Base-by-base conservation (phyloP, 2,888 invertebrate species). In the Uropetala carovei region DNA sequence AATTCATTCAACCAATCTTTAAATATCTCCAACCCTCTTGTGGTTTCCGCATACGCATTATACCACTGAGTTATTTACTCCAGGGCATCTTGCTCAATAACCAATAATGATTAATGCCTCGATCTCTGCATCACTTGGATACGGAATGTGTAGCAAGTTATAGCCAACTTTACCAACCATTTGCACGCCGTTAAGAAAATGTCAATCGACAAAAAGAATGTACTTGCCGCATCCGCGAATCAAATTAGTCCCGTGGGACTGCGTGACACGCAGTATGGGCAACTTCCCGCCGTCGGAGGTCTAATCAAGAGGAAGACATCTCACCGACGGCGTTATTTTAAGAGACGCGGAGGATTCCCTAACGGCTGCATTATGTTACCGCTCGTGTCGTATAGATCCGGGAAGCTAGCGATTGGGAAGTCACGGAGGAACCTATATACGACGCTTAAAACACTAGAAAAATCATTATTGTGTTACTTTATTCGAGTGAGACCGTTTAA, bases 301-400 rank as follows among this genome's bases (percentile, higher is more conserved):
- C 9, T 68, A 68, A 68, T 68, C 68, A 68, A 75, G 75, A 75
- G 75, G 75, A 75, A 75, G 75, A 75, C 75, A 27, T 75, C 75
- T 75, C 75, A 14, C 5, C 43, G 43, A 43, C 75, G 75, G 27
- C 13, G 27, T 13, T 75, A 75, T 75, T 75, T 75, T 75, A 75
- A 27, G 75, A 75, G 22, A 27, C 75, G 27, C 75, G 27, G 27
- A 75, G 27, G 27, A 75, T 75, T 27, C 75, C 75, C 1, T 75
- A 27, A 27, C 75, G 75, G 22, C 68, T n/a, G 22, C 68, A 68
- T 75, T 22, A 75, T 13, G 27, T 75, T 13, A 22, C 68, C 10
- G 68, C 68, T 7, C 68, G 68, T 22, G 68, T 68, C 68, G 7
- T 9, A 3, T n/a, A 10, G 27, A 27, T 27, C 43, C 75, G 75